phyloP scores from a whole-genome alignment of 2,113 vertebrate genomes.

The Phocoena phocoena region DNA sequence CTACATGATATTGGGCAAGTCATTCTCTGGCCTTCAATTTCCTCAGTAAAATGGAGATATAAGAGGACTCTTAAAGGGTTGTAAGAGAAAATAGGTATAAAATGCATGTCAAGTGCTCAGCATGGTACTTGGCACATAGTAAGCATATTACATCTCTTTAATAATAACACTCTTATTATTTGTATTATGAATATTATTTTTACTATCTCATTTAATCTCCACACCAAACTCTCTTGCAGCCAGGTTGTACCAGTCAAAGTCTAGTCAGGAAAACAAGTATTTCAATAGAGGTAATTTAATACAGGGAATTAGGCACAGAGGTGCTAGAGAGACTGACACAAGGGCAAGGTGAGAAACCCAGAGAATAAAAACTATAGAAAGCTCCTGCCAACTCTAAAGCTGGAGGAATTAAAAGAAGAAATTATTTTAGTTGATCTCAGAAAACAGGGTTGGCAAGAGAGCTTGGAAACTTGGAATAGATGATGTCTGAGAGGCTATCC shows the following conservation, averaged over 20 bases:
- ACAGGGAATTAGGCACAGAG: not conserved
- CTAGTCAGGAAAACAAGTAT: not conserved
- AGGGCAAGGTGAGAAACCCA: not conserved
- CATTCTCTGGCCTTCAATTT: slow-evolving; percentile 19
- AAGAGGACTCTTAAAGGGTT: not conserved
- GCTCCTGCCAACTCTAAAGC: not conserved
- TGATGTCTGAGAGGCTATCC: not conserved
- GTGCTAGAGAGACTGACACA: not conserved
- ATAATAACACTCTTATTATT: not conserved
- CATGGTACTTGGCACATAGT: not conserved
- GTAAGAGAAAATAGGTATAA: not conserved
- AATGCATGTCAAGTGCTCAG: not conserved
- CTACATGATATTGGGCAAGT: not conserved
- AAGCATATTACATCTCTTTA: not conserved
- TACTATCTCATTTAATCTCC: not conserved
- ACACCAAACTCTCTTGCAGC: not conserved
- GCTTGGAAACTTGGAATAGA: not conserved
- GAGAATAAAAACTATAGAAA: not conserved
- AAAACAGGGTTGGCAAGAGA: not conserved
- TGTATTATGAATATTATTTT: not conserved
- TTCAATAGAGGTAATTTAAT: not conserved
- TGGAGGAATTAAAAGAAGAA: not conserved
- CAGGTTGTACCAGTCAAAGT: not conserved
- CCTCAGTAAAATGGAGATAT: not conserved
- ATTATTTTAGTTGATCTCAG: not conserved